Evolutionary conservation across 2,888 invertebrate species (phyloP).

Genomic region (Chrysolina americana): DNA sequence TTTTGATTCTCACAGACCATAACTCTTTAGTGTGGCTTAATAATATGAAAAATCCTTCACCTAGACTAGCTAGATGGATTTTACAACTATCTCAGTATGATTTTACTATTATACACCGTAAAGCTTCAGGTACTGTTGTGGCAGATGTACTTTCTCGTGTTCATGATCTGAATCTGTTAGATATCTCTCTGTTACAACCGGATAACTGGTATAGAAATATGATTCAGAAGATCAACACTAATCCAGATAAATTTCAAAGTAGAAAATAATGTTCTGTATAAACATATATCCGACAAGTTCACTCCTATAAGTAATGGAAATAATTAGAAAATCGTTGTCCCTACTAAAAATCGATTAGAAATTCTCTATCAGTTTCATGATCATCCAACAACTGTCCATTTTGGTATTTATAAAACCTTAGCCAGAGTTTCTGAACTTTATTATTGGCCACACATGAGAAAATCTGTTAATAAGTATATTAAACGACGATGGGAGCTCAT

Average conservation of each 20-base stretch:
- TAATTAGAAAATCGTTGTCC: conserved; percentile 53
- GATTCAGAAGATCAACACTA: conserved; percentile 35
- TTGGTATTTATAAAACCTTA: conserved; percentile 50
- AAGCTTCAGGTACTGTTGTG: conserved; percentile 36
- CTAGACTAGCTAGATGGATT: conserved; percentile 49
- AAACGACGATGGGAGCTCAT: conserved; percentile 38
- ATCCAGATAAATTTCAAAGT: conserved; percentile 38
- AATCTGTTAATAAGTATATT: no score
- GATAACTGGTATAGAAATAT: conserved; percentile 46
- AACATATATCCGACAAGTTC: conserved; percentile 39
- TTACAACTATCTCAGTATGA: no score
- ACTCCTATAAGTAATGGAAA: conserved; percentile 29
- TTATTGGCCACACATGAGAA: conserved; percentile 37
- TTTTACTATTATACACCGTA: conserved; percentile 44
- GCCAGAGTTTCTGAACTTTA: conserved; percentile 46
- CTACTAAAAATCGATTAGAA: conserved; percentile 36
- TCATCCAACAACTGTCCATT: conserved; percentile 40
- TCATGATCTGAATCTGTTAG: conserved; percentile 27
- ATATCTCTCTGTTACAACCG: conserved; percentile 33
- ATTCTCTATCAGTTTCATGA: conserved; percentile 45
- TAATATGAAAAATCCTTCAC: conserved; percentile 38
- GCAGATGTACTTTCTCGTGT: conserved; percentile 40
- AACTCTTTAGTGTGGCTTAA: conserved; percentile 50
- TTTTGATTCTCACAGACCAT: conserved; percentile 53
- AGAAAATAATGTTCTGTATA: conserved; percentile 42